phyloP scores from a whole-genome alignment of 2,113 vertebrate genomes.

The Neogale vison region DNA sequence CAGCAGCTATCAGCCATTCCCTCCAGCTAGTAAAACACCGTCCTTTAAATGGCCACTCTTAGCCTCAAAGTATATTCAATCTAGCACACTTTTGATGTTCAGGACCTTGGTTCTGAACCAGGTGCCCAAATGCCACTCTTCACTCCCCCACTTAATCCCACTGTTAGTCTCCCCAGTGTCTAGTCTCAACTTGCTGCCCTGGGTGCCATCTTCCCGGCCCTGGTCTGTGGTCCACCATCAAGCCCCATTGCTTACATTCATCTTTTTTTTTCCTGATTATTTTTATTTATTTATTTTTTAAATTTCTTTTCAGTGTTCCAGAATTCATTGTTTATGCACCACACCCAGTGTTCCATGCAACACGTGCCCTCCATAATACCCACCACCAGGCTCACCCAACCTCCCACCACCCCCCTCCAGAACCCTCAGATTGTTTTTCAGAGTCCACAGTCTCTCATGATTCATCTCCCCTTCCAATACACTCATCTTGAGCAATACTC shows the following conservation, averaged over 20 bases:
- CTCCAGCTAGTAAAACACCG: background rate
- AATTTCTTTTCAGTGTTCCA: too few relatives aligned
- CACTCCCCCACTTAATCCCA: background rate
- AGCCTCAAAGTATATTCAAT: background rate
- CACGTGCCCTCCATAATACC: too few relatives aligned
- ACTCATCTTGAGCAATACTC: background rate
- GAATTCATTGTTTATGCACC: too few relatives aligned
- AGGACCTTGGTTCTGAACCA: background rate
- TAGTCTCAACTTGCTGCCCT: background rate
- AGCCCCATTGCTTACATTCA: background rate
- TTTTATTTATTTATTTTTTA: too few relatives aligned
- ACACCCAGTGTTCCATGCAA: too few relatives aligned
- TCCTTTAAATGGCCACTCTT: background rate
- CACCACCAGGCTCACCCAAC: too few relatives aligned
- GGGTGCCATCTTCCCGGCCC: background rate
- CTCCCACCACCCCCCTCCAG: too few relatives aligned
- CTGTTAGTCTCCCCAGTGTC: too few relatives aligned
- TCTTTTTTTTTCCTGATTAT: too few relatives aligned
- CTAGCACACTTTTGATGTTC: background rate
- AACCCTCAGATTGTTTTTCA: too few relatives aligned
- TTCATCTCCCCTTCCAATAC: too few relatives aligned
- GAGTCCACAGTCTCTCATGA: too few relatives aligned
- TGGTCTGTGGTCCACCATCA: background rate
- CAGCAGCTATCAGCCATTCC: background rate
- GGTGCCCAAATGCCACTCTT: background rate